phyloP scores from a whole-genome alignment of 2,888 invertebrate genomes.

The Branchipolynoe longqiensis region DNA sequence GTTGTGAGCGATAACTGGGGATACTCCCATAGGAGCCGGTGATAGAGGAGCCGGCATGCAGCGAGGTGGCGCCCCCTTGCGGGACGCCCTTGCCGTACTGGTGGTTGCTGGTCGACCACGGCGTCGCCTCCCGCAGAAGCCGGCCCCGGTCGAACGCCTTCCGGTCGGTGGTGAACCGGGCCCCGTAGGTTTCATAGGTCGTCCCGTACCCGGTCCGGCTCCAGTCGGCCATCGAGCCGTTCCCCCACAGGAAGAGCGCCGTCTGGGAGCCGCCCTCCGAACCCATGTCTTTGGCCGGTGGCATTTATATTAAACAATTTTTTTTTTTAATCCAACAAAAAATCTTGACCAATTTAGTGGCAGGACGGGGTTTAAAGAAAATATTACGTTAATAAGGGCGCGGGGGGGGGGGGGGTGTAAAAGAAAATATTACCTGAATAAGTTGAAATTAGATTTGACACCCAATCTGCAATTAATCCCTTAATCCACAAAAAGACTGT shows the following conservation, averaged over 20 bases:
- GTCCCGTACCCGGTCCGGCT: background rate
- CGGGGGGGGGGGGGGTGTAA: too few relatives aligned
- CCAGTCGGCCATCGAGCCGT: conserved; percentile 17
- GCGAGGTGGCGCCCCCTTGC: background rate
- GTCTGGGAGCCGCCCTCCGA: conserved; percentile 18
- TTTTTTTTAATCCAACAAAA: too few relatives aligned
- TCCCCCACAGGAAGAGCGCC: conserved; percentile 36
- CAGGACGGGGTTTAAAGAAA: too few relatives aligned
- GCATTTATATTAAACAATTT: background rate
- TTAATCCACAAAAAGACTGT: too few relatives aligned
- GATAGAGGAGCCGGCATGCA: background rate
- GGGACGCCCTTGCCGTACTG: conserved; percentile 15
- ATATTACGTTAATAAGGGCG: too few relatives aligned
- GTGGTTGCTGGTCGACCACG: conserved; percentile 13
- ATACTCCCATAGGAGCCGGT: background rate
- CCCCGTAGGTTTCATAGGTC: background rate
- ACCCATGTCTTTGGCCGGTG: conserved; percentile 3
- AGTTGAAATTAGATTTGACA: too few relatives aligned
- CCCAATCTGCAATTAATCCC: too few relatives aligned
- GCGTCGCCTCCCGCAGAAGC: conserved; percentile 14
- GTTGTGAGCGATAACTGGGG: conserved; percentile 17
- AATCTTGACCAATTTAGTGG: too few relatives aligned
- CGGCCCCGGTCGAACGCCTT: background rate
- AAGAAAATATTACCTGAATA: too few relatives aligned
- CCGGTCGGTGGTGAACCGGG: background rate